Evolutionary conservation across 2,888 invertebrate species (phyloP).

Genomic region (Trisateles emortualis): DNA sequence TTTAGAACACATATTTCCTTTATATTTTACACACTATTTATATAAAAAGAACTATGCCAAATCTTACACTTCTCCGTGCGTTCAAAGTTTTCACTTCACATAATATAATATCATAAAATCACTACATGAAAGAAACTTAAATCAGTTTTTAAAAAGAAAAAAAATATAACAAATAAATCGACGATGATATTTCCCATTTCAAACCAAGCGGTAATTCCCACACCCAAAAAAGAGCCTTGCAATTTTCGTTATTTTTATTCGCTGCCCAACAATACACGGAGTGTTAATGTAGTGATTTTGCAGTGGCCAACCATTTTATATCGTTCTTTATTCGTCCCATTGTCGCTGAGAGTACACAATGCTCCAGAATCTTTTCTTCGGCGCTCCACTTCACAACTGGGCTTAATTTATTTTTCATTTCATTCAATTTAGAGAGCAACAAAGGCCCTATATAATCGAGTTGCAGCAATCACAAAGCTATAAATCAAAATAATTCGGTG

Average conservation of each 20-base stretch:
- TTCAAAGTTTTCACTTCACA: no score
- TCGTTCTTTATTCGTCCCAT: constrained; percentile 35
- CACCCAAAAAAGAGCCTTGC: neutral
- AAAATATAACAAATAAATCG: neutral
- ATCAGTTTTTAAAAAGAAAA: neutral
- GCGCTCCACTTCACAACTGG: constrained; percentile 61
- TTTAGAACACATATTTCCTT: no score
- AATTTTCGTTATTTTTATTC: constrained; percentile 19
- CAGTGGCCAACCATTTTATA: constrained; percentile 25
- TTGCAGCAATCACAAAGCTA: constrained; percentile 83
- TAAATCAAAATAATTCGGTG: constrained; percentile 85
- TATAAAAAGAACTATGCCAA: no score
- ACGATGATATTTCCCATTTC: neutral
- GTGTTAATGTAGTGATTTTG: constrained; percentile 27
- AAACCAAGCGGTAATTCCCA: neutral
- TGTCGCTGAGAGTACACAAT: constrained; percentile 50
- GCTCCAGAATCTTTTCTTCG: constrained; percentile 53
- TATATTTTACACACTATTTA: no score
- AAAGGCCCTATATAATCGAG: constrained; percentile 79
- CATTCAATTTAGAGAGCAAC: constrained; percentile 78
- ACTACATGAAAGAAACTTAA: no score
- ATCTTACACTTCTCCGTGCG: no score
- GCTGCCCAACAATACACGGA: constrained; percentile 14
- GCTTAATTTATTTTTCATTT: constrained; percentile 81
- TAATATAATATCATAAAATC: no score